These are phyloP conservation scores for Ptychobarbus kaznakovi DNA, from an alignment of 2,797 vertebrate species.

Conservation along the genomic window DNA sequence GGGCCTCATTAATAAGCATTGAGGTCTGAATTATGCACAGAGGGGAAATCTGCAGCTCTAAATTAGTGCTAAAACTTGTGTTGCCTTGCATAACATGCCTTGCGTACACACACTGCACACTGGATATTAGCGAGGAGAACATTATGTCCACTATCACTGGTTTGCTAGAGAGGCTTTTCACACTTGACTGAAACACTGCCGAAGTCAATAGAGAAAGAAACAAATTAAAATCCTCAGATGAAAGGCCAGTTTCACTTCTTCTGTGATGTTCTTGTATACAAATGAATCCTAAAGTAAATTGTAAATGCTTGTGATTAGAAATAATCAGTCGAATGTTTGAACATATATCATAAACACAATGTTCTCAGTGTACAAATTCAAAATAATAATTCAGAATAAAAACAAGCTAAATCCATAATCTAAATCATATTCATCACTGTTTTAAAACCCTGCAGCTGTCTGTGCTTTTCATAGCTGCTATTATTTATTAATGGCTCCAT, in stretches of 20 bases:
- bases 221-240: neutral
- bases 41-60: constrained; percentile 13
- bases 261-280: neutral
- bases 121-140: constrained; percentile 28
- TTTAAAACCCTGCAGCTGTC: constrained; percentile 31
- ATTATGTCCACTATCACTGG: constrained; percentile 13
- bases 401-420: neutral
- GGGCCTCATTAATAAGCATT: neutral
- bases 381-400: neutral
- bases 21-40: constrained; percentile 2
- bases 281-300: neutral
- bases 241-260: neutral
- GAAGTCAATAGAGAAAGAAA: neutral
- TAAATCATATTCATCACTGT: constrained; percentile 13
- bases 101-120: neutral
- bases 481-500: constrained; percentile 49
- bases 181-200: constrained; percentile 25
- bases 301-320: neutral
- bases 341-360: neutral
- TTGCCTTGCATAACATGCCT: constrained; percentile 20
- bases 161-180: constrained; percentile 35
- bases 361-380: neutral
- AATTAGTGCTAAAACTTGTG: constrained; percentile 27
- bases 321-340: neutral
- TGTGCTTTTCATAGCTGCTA: constrained; percentile 33